These are phyloP conservation scores for Montipora foliosa DNA, from an alignment of 64 coral and sea anemone species.

Conservation along the genomic window DNA sequence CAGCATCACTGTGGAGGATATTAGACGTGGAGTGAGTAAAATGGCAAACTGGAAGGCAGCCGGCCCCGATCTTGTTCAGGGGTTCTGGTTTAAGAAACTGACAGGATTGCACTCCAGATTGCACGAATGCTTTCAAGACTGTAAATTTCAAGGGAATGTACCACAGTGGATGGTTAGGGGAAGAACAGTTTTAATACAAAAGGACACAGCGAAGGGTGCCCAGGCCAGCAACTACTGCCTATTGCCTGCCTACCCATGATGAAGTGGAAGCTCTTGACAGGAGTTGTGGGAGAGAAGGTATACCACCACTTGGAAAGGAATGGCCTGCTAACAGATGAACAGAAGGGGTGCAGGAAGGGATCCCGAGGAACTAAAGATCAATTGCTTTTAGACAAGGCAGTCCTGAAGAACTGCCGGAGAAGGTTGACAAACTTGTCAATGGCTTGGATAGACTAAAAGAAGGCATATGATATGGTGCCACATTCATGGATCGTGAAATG, in stretches of 20 bases:
- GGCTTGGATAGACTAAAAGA: conserved; percentile 9
- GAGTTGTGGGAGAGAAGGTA: not conserved
- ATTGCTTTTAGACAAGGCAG: not conserved
- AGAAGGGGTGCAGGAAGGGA: not conserved
- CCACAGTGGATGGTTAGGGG: conserved; percentile 45
- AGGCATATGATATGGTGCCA: not conserved
- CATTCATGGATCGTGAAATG: conserved; percentile 28
- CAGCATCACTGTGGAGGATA: conserved; percentile 42
- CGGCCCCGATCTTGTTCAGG: conserved; percentile 25
- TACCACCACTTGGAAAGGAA: conserved; percentile 2
- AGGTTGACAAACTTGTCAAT: conserved; percentile 48
- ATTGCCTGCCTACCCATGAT: conserved; percentile 40
- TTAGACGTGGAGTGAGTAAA: conserved; percentile 23
- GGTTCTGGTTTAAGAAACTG: conserved; percentile 68
- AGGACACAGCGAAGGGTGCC: conserved; percentile 41
- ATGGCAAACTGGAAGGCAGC: conserved; percentile 34
- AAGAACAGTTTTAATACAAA: conserved; percentile 56
- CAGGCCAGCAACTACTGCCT: conserved; percentile 58
- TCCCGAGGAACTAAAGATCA: not conserved
- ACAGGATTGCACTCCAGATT: conserved; percentile 26
- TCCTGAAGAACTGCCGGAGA: conserved; percentile 34
- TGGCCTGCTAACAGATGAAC: not conserved
- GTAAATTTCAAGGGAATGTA: conserved; percentile 31
- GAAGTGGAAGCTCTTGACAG: conserved; percentile 49
- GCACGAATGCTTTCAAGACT: conserved; percentile 27